Percentiles rank a stretch among this genome's conserved stretches.
These are phyloP conservation scores for Rynchops niger DNA, from an alignment of 2,113 vertebrate species.

Conservation along the genomic window DNA sequence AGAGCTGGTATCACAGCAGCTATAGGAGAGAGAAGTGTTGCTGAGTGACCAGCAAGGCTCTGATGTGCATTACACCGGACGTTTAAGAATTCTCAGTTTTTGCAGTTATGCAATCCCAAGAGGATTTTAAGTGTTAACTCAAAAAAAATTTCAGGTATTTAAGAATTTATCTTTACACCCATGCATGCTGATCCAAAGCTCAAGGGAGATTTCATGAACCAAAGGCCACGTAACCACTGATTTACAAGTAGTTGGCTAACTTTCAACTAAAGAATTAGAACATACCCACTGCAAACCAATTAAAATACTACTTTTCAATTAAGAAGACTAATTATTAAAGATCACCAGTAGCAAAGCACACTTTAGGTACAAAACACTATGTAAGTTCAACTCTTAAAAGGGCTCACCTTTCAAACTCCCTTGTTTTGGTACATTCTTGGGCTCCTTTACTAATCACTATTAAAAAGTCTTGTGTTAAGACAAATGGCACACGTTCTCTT, in stretches of 20 bases:
- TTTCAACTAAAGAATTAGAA: background rate
- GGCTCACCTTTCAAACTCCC: slow-evolving; percentile 94
- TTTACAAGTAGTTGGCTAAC: background rate
- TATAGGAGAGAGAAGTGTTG: background rate
- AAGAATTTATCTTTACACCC: background rate
- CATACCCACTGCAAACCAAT: background rate
- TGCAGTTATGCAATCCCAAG: background rate
- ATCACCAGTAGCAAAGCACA: background rate
- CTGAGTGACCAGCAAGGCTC: background rate
- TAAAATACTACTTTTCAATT: background rate
- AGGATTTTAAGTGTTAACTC: background rate
- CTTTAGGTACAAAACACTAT: background rate
- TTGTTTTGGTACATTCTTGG: slow-evolving; percentile 96
- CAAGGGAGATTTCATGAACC: background rate
- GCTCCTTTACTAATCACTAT: slow-evolving; percentile 98
- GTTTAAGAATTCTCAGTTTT: background rate
- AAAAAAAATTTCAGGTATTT: background rate
- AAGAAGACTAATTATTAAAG: background rate
- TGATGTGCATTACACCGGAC: background rate
- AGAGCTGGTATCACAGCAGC: background rate
- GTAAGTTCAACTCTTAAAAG: background rate
- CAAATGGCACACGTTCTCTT: slow-evolving; percentile 95
- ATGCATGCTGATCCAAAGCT: background rate
- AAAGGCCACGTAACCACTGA: background rate
- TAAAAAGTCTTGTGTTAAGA: slow-evolving; percentile 96